Base-by-base conservation (phyloP, 2,888 invertebrate genomes). In the Endotricha flammealis region DNA sequence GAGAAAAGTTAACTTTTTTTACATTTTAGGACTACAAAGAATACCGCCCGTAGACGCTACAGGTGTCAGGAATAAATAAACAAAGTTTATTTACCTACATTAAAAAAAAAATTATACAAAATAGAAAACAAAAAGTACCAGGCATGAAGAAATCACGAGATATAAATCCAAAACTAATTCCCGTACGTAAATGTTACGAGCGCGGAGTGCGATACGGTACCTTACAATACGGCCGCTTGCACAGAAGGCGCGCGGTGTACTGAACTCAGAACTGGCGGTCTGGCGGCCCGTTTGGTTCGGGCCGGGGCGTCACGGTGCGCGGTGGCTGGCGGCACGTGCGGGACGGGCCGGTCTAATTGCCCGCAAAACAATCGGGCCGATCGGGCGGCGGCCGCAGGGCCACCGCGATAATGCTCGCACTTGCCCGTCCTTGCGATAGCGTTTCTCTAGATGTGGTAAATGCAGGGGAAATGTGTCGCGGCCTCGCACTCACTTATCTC, bases 301-400 rank as follows among this genome's bases (percentile, higher is more conserved):
- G 25, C 12, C 12, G 7, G 42, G 32, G 33, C 11, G 14, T 29
- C 36, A 36, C 31, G 38, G 41, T 20, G 75, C 81, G 32, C 16
- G 32, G 66, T 62, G 60, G 60, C 64, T 48, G 40, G 43, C 66
- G 71, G 71, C 74, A 71, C 81, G 82, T 76, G 76, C 81, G 67
- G 64, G 63, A 60, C 65, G 51, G 49, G 48, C 57, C 60, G 76
- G 20, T 20, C 85, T 85, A 83, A 82, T 85, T 82, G 82, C 75
- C 81, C 83, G 78, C 86, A 74, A 85, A 85, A 83, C 83, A 80
- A 79, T 80, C 79, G 77, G 64, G 61, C 64, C 70, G 67, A 64
- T 71, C 57, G 64, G 16, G 52, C 57, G 58, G 55, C 63, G 61
- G 63, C 53, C 48, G 53, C 50, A 50, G 54, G 47, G 42, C 36